Evolutionary conservation across 2,888 invertebrate species (phyloP), one percentile per base, ranked within the genome.

Genomic region (Xestia sexstrigata): DNA sequence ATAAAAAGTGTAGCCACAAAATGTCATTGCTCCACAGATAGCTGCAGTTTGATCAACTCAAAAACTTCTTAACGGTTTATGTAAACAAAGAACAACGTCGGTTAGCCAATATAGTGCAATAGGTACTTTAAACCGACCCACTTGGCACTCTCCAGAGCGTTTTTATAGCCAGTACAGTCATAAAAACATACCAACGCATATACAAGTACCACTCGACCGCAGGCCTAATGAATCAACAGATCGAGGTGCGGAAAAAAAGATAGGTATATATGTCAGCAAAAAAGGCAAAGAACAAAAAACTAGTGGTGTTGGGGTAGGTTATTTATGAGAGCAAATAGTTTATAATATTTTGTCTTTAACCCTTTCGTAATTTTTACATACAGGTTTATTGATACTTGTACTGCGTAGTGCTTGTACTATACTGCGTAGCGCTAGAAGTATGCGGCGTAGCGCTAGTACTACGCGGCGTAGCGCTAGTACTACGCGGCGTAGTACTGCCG

Each of bases 121-220:
- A 68, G 52, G 60, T 62, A 72, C 70, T 47, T 62, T n/a, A 72
- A 67, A 52, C 49, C 62, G 79, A 79, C 75, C 85, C 70, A 81
- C 75, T 83, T 83, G 77, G 82, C 86, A 81, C 72, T 62, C 76
- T 70, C 72, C 77, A 62, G 70, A 15, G 39, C 70, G 42, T 80
- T 85, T 79, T 87, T 79, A 80, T 85, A 67, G 68, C 63, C 63
- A 45, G 65, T 71, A 30, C 42, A 70, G 62, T 77, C 60, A 66
- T 87, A 81, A 87, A 85, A 72, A 65, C 30, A 69, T 76, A 68
- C 62, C 23, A 55, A 45, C 17, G 60, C 60, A 13, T 49, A 30
- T 52, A 20, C 47, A 49, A 35, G 15, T 60, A 35, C 11, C 20
- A 70, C 62, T 68, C 30, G 63, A 74, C 45, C 45, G 15, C 55